Evolutionary conservation across 2,113 vertebrate species (phyloP).

Genomic region (Anser brachyrhynchus): DNA sequence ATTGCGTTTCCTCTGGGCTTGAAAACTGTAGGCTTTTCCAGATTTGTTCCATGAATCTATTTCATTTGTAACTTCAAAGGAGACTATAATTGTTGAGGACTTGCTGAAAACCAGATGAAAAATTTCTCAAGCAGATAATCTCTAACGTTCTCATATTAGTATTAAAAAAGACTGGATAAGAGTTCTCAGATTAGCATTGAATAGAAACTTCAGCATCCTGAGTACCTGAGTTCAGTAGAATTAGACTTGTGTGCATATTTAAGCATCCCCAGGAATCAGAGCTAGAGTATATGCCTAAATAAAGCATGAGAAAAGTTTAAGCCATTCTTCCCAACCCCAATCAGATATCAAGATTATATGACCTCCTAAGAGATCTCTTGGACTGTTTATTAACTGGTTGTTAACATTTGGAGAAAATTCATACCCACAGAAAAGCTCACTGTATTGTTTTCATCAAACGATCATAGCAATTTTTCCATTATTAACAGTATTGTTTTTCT

Average conservation of each 20-base stretch:
- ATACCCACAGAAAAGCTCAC: not conserved
- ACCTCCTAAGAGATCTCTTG: not conserved
- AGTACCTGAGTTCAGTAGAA: not conserved
- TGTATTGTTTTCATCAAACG: not conserved
- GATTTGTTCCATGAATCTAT: not conserved
- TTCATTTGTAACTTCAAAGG: not conserved
- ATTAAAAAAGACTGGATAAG: not conserved
- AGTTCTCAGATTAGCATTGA: not conserved
- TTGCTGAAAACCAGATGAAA: not conserved
- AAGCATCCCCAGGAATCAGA: not conserved
- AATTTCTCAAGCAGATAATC: not conserved
- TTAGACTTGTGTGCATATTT: not conserved
- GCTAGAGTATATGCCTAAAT: not conserved
- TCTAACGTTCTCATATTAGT: not conserved
- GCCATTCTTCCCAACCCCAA: not conserved
- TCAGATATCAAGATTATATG: not conserved
- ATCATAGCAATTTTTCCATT: not conserved
- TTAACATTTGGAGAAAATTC: not conserved
- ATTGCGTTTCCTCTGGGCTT: not conserved
- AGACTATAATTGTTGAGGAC: not conserved
- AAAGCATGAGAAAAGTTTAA: not conserved
- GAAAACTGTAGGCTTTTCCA: not conserved
- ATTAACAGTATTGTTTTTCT: not conserved
- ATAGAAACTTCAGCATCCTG: not conserved
- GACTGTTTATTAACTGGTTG: not conserved